These are phyloP conservation scores for Lasioglossum zephyrum DNA, from an alignment of 2,888 invertebrate species.

Conservation along the genomic window DNA sequence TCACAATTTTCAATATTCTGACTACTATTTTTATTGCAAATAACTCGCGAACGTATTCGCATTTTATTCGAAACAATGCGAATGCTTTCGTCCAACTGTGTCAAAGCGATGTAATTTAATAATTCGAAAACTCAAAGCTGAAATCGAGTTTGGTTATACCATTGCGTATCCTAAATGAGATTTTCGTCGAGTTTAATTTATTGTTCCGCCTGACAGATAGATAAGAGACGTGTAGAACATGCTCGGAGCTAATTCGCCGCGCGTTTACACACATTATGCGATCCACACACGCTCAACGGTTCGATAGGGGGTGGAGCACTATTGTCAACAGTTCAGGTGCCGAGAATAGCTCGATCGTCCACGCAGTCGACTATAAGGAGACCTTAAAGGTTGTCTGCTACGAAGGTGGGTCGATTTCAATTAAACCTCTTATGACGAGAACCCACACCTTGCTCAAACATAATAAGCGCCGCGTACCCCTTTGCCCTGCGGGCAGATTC, in stretches of 20 bases:
- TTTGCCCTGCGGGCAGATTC: conserved; percentile 48
- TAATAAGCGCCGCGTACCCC: conserved; percentile 73
- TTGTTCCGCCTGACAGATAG: not conserved
- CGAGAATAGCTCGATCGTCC: conserved; percentile 76
- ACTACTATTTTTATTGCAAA: not conserved
- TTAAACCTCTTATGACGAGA: conserved; percentile 76
- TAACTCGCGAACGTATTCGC: not conserved
- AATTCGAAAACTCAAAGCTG: not conserved
- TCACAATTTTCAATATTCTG: not conserved
- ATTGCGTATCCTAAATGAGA: not conserved
- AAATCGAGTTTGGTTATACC: not conserved
- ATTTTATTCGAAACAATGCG: not conserved
- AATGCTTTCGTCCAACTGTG: not conserved
- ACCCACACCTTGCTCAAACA: conserved; percentile 80
- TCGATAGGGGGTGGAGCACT: conserved; percentile 65
- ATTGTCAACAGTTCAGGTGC: conserved; percentile 79
- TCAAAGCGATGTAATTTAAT: not conserved
- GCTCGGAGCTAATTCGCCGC: conserved; percentile 33
- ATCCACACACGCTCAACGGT: conserved; percentile 35
- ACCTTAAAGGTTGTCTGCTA: conserved; percentile 68
- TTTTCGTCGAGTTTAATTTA: not conserved
- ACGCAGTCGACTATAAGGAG: conserved; percentile 64
- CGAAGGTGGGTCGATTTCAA: conserved; percentile 73
- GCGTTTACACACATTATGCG: conserved; percentile 42
- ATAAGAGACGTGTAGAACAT: conserved; percentile 31